Conservation (phyloP, 2,888 invertebrate species). For the Nemotelus nigrinus region DNA sequence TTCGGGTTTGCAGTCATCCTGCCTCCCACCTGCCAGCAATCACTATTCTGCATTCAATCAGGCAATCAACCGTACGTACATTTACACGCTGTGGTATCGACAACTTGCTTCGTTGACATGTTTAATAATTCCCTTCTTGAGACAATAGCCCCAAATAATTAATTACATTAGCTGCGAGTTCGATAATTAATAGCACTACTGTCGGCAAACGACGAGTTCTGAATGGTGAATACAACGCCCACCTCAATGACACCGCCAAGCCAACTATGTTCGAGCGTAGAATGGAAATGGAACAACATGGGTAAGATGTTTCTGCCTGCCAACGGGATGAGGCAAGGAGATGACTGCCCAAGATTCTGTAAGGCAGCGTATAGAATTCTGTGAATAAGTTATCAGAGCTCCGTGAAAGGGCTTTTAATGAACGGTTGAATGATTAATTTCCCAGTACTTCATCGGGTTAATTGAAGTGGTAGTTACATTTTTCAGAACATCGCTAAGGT, state of each 20-base stretch:
- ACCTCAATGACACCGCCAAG: constrained; percentile 17
- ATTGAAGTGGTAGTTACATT: constrained; percentile 34
- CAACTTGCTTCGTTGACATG: constrained; percentile 33
- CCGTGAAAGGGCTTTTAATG: constrained; percentile 38
- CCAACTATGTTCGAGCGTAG: constrained; percentile 13
- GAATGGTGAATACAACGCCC: constrained; percentile 16
- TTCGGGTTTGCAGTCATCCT: not conserved
- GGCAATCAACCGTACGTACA: not conserved
- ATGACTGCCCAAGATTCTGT: not conserved
- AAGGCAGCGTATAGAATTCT: not conserved
- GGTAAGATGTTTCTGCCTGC: not conserved
- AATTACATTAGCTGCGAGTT: constrained; percentile 38
- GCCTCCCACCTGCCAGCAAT: not conserved
- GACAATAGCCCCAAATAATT: constrained; percentile 43
- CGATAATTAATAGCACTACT: constrained; percentile 42
- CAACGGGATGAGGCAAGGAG: not conserved
- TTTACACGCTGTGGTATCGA: constrained; percentile 10
- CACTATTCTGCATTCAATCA: not conserved
- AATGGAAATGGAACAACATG: constrained; percentile 3
- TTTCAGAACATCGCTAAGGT: constrained; percentile 7
- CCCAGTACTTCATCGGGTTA: constrained; percentile 30
- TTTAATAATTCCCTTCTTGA: constrained; percentile 39
- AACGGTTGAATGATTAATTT: constrained; percentile 44
- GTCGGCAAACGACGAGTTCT: constrained; percentile 3
- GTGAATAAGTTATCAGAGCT: constrained; percentile 39